These are phyloP conservation scores for Brenthis ino DNA, from an alignment of 2,888 invertebrate genomes.

Conservation along the genomic window DNA sequence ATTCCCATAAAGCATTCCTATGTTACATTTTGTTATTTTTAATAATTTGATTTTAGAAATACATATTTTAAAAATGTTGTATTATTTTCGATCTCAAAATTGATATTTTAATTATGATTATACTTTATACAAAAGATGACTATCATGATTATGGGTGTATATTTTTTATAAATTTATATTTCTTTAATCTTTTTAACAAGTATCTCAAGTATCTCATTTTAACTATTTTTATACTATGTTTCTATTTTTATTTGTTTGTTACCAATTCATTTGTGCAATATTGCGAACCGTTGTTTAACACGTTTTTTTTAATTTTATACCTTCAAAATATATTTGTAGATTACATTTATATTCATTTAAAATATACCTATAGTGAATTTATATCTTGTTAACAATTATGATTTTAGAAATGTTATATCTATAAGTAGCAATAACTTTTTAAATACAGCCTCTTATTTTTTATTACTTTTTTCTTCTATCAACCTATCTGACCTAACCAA, in stretches of 20 bases:
- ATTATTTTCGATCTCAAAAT: conserved; percentile 16
- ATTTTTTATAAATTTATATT: neutral
- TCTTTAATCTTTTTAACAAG: no score
- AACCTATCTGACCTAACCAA: neutral
- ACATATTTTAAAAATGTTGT: neutral
- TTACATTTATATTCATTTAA: conserved; percentile 3
- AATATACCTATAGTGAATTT: conserved; percentile 3
- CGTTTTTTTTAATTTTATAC: neutral
- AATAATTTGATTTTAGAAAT: neutral
- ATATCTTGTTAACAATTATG: conserved; percentile 17
- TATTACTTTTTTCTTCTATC: conserved; percentile 9
- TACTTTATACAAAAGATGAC: neutral
- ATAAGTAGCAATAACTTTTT: conserved; percentile 12
- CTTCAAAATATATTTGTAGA: conserved; percentile 2
- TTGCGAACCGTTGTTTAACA: neutral
- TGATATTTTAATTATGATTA: neutral
- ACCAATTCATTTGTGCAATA: no score
- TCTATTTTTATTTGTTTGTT: no score
- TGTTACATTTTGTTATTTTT: neutral
- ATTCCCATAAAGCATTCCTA: conserved; percentile 30
- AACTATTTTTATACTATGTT: no score
- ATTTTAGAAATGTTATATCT: conserved; percentile 11
- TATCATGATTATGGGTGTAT: neutral
- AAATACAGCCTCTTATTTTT: conserved; percentile 13
- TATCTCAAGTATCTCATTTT: no score